These are phyloP conservation scores for Avahi laniger DNA, from an alignment of 2,797 vertebrate genomes.

Conservation along the genomic window DNA sequence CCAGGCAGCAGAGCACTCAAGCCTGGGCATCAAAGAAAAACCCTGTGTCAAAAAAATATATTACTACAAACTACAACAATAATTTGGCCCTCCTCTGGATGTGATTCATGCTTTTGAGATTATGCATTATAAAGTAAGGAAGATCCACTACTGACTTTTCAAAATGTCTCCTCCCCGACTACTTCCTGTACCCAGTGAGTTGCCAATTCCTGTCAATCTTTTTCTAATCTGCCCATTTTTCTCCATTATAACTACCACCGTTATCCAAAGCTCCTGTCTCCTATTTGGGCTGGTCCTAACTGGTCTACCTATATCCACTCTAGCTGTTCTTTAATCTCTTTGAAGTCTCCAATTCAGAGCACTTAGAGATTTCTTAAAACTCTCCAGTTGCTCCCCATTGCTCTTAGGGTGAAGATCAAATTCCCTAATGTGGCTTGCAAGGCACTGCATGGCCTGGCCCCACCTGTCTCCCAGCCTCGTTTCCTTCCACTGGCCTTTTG, in stretches of 20 bases:
- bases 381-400: not conserved
- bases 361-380: not conserved
- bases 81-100: not conserved
- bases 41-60: not conserved
- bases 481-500: not conserved
- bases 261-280: not conserved
- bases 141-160: not conserved
- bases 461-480: not conserved
- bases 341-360: not conserved
- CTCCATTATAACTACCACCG: not conserved
- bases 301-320: not conserved
- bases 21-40: not conserved
- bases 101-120: not conserved
- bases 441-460: not conserved
- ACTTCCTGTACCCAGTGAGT: not conserved
- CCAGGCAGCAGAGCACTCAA: not conserved
- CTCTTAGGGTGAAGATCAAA: not conserved
- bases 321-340: not conserved
- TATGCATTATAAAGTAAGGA: not conserved
- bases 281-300: not conserved
- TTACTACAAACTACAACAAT: not conserved
- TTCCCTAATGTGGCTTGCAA: not conserved
- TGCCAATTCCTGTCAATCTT: not conserved
- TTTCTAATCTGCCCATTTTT: not conserved
- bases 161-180: not conserved